Percentiles rank a stretch among this genome's conserved stretches.
These are phyloP conservation scores for Xiphorhynchus erythropygius DNA, from an alignment of 2,797 vertebrate genomes.

Conservation along the genomic window DNA sequence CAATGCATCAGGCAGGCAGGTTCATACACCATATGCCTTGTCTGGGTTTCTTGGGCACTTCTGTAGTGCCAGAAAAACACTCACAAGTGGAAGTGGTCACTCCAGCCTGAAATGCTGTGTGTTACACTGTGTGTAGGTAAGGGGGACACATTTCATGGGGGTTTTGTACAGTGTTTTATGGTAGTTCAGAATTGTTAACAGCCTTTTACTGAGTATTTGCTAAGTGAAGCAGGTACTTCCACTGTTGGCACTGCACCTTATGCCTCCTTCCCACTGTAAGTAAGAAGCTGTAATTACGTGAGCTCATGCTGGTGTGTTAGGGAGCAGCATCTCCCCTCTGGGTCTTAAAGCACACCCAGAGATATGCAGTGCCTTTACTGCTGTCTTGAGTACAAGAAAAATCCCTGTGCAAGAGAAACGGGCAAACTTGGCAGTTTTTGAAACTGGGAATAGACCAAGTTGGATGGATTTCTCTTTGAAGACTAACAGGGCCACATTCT, in stretches of 20 bases:
- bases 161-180: neutral
- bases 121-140: neutral
- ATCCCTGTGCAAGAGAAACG: neutral
- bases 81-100: neutral
- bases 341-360: neutral
- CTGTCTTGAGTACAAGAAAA: neutral
- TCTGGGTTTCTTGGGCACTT: neutral
- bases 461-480: neutral
- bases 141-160: rapidly evolving
- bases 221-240: neutral
- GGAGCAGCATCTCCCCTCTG: neutral
- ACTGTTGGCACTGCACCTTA: neutral
- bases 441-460: neutral
- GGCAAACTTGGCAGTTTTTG: neutral
- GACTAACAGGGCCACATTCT: conserved; percentile 4
- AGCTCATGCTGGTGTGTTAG: neutral
- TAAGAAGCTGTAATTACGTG: neutral
- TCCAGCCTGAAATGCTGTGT: rapidly evolving
- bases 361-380: neutral
- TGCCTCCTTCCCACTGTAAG: neutral
- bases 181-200: neutral
- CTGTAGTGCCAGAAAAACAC: neutral
- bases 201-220: neutral
- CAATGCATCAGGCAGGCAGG: neutral
- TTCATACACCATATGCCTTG: neutral